phyloP scores from a whole-genome alignment of 2,797 vertebrate genomes.

The Vireo griseus region DNA sequence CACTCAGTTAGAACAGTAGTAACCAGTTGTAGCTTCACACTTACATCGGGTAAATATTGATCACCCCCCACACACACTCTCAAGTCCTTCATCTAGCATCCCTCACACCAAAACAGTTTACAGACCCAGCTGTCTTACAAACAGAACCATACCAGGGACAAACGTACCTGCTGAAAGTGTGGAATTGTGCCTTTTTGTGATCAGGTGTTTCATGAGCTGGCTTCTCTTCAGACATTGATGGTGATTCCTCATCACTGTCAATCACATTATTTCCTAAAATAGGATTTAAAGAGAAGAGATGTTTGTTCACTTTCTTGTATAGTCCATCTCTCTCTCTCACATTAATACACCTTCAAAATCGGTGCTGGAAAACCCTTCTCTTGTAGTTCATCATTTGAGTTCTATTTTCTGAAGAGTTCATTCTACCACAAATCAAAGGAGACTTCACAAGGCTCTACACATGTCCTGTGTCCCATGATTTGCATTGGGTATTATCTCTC shows the following conservation, averaged over 20 bases:
- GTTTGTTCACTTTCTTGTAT: background rate
- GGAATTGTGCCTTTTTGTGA: constrained; percentile 47
- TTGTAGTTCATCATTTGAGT: background rate
- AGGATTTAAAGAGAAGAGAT: constrained; percentile 24
- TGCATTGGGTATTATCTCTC: background rate
- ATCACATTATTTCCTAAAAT: constrained; percentile 76
- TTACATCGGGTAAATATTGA: background rate
- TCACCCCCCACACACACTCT: background rate
- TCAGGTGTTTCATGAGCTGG: constrained; percentile 22
- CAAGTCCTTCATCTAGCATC: background rate
- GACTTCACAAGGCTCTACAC: background rate
- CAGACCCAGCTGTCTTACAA: background rate
- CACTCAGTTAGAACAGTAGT: background rate
- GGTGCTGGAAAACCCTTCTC: background rate
- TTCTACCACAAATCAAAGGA: background rate
- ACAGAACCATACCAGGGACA: background rate
- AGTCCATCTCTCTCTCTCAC: background rate
- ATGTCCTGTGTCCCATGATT: background rate
- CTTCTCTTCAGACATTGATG: constrained; percentile 68
- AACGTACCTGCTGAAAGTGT: constrained; percentile 78
- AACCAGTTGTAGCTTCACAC: background rate
- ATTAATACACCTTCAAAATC: background rate
- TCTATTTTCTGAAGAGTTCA: background rate
- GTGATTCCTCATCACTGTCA: constrained; percentile 83
- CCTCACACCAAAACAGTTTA: background rate